A percentile compares a stretch with the other conserved stretches of the same genome.
Conservation (phyloP, 2,888 invertebrate genomes). For the Cryptosula pallasiana region DNA sequence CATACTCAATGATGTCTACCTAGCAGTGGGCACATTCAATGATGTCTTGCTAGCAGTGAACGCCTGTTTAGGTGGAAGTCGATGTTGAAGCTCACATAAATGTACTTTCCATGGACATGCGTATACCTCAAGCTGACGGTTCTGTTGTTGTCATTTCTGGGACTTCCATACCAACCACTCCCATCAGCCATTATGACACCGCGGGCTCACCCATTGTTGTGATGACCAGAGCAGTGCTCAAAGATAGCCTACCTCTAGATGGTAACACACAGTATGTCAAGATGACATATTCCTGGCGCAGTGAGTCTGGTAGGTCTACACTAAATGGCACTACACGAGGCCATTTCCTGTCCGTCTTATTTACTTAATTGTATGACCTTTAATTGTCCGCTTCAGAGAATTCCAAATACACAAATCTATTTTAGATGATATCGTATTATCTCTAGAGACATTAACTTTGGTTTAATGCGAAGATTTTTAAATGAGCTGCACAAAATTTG, state of each 20-base stretch:
- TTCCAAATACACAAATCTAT: too few relatives aligned
- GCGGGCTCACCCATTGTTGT: background rate
- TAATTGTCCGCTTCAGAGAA: too few relatives aligned
- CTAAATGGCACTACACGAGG: too few relatives aligned
- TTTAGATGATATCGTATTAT: too few relatives aligned
- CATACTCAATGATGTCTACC: too few relatives aligned
- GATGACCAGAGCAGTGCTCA: background rate
- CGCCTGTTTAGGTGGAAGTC: background rate
- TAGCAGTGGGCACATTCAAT: too few relatives aligned
- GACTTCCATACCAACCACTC: background rate
- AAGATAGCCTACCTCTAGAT: slow-evolving; percentile 2
- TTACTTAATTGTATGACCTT: too few relatives aligned
- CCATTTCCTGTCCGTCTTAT: too few relatives aligned
- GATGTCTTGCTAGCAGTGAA: too few relatives aligned
- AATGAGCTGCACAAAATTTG: too few relatives aligned
- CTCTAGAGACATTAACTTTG: too few relatives aligned
- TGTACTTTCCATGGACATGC: background rate
- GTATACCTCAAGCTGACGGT: background rate
- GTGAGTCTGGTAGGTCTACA: background rate
- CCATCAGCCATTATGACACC: background rate
- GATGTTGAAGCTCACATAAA: background rate
- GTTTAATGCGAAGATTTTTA: too few relatives aligned
- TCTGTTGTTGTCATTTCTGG: background rate
- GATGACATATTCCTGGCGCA: background rate
- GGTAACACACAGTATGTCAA: background rate